Conservation (phyloP, 2,797 vertebrate species). For the Hyperoplus lanceolatus region DNA sequence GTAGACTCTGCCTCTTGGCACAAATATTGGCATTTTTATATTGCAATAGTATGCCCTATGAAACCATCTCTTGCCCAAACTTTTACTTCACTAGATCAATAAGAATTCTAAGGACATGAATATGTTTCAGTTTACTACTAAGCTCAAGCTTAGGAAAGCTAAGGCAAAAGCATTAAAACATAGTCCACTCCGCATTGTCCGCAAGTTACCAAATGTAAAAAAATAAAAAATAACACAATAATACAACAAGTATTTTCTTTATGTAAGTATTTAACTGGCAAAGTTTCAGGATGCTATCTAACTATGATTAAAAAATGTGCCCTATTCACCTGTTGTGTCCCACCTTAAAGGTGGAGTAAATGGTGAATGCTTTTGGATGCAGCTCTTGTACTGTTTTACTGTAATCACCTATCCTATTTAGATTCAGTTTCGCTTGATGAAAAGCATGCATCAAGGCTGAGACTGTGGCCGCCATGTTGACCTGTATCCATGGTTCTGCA, state of each 20-base stretch:
- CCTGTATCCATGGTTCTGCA: conserved; percentile 63
- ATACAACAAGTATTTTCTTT: too few relatives aligned
- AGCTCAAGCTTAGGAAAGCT: conserved; percentile 12
- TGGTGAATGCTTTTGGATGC: not conserved
- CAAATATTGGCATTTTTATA: conserved; percentile 53
- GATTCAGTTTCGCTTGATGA: conserved; percentile 33
- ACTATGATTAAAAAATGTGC: too few relatives aligned
- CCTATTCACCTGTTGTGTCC: too few relatives aligned
- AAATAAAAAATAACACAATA: too few relatives aligned
- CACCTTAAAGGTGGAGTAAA: not conserved
- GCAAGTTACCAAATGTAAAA: too few relatives aligned
- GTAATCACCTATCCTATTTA: not conserved
- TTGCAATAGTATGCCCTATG: conserved; percentile 14
- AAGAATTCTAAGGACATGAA: conserved; percentile 3
- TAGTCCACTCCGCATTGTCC: too few relatives aligned
- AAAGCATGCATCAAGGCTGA: conserved; percentile 31
- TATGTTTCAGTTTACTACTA: conserved; percentile 12
- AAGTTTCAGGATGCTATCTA: too few relatives aligned
- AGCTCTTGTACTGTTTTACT: not conserved
- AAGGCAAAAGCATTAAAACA: not conserved
- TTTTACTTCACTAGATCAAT: conserved; percentile 30
- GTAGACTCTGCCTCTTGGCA: conserved; percentile 30
- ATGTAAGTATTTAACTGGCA: not conserved
- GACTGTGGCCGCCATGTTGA: conserved; percentile 66
- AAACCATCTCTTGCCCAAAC: conserved; percentile 14